Base-by-base conservation (phyloP, 2,888 invertebrate genomes). In the Drosophila hamatofila region DNA sequence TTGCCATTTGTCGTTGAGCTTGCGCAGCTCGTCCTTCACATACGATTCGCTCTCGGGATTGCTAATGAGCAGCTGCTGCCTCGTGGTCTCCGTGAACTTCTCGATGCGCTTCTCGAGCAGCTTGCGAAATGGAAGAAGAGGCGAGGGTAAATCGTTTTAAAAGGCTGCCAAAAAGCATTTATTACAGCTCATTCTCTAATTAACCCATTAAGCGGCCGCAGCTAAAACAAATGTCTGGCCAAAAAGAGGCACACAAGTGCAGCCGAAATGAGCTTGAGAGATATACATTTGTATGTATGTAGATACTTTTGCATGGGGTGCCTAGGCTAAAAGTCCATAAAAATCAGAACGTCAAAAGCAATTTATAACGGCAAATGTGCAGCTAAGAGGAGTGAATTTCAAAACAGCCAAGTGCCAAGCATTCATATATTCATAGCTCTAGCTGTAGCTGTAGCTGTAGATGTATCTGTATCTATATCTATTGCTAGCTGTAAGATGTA, bases 41-140 rank as follows among this genome's bases (percentile, higher is more conserved):
- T 94, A 94, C 27, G 94, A 92, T 30, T 94, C 94, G 56, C 94
- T 93, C 42, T 93, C 92, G 66, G 94, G 94, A 84, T 93, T 93
- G 64, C 93, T 93, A 60, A 92, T 92, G 77, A 94, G 85, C 64
- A 94, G 90, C 80, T 94, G 93, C 88, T 96, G 95, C 0, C 96
- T 96, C 21, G 95, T 95, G 33, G 95, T 94, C 82, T 94, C 94
- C 25, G 95, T 94, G 89, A 97, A 96, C 70, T 94, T 94, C 75
- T 95, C 94, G 74, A 97, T 96, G 86, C 95, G 95, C 85, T 94
- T 94, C 90, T 96, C 96, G 79, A 96, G 93, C 81, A 95, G 93
- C 96, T 89, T n/a, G 9, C 51, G 35, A 37, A 68, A 68, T 62
- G 59, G 56, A 61, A 55, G 46, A 11, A 51, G 62, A 41, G 11